phyloP scores from a whole-genome alignment of 2,797 vertebrate genomes.

The Alexandromys oeconomus region DNA sequence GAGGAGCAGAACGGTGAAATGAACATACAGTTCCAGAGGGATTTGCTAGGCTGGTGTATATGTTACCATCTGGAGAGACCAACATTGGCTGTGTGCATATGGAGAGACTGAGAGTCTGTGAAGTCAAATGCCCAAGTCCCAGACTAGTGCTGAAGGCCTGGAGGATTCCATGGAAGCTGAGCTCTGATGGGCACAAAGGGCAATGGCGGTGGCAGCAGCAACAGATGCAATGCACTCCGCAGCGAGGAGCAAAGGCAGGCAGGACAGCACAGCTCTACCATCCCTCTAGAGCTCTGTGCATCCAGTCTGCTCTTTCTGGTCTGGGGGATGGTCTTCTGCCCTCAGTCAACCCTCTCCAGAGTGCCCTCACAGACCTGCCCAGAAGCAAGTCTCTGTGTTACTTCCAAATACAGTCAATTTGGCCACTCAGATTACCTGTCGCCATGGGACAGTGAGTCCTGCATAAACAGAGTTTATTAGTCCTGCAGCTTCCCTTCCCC shows the following conservation, averaged over 20 bases:
- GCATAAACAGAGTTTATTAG: not conserved
- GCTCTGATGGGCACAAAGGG: not conserved
- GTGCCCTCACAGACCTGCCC: not conserved
- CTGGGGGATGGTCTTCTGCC: not conserved
- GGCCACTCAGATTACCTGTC: not conserved
- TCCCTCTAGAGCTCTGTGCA: not conserved
- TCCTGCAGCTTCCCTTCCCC: not conserved
- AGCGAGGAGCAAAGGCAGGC: not conserved
- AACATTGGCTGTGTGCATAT: too few relatives aligned
- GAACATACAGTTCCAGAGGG: not conserved
- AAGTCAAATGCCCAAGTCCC: not conserved
- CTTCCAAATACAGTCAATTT: not conserved
- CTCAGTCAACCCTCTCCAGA: not conserved
- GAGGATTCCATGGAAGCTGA: not conserved
- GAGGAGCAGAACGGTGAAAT: not conserved
- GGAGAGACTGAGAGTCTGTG: not conserved
- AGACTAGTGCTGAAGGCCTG: not conserved
- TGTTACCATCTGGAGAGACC: not conserved
- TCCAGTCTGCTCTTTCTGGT: not conserved
- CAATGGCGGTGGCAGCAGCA: accelerated
- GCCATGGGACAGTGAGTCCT: not conserved
- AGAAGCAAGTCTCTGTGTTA: not conserved
- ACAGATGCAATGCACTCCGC: not conserved
- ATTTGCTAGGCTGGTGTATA: not conserved
- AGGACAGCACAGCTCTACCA: not conserved